These are phyloP conservation scores for Conomelus anceps DNA, from an alignment of 2,888 invertebrate species.

Conservation along the genomic window DNA sequence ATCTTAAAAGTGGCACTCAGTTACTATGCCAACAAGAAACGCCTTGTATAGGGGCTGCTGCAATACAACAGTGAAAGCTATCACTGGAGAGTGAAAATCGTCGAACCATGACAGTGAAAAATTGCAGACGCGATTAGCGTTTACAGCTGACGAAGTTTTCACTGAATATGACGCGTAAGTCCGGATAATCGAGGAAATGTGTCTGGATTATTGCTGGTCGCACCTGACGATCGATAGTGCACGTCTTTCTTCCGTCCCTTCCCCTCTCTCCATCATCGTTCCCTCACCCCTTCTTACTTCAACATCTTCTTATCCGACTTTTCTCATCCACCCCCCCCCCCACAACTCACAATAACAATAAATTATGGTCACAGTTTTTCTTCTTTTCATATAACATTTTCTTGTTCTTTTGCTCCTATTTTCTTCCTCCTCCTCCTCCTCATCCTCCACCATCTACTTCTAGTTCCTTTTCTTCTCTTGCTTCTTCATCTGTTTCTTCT, in stretches of 20 bases:
- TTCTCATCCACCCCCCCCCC: no score
- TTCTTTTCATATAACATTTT: no score
- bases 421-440: no score
- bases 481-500: no score
- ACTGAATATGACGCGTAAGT: not conserved
- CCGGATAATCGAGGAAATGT: not conserved
- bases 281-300: not conserved
- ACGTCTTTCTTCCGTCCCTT: not conserved
- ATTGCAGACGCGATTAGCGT: not conserved
- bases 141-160: not conserved
- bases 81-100: not conserved
- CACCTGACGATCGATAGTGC: not conserved
- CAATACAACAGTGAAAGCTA: not conserved
- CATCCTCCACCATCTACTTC: no score
- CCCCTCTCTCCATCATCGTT: not conserved
- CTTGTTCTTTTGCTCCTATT: no score
- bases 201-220: not conserved
- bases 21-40: not conserved
- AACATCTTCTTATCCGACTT: no score
- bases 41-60: not conserved
- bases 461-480: no score
- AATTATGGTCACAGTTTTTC: no score
- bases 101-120: not conserved
- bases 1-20: not conserved
- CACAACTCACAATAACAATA: no score